Evolutionary conservation across 2,797 vertebrate genomes (phyloP), one percentile per base, ranked within the genome.

Genomic region (Petrocephalus sullivani): DNA sequence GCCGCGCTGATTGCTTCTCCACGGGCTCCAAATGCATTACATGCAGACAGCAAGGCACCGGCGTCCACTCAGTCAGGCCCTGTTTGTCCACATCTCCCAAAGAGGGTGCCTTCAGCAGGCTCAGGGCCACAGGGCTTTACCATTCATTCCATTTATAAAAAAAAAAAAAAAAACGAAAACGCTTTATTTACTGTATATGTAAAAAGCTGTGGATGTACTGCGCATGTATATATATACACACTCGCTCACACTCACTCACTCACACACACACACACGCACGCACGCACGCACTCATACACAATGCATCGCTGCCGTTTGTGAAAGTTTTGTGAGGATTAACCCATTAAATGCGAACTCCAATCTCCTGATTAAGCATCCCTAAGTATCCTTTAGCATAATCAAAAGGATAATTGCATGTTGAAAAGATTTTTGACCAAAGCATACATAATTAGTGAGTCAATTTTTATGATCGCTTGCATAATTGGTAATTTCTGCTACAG

Each of bases 1-100:
- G 41, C 75, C 92, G 90, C 92, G 90, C 93, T 94, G 93, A 95
- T 95, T 94, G 93, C 92, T 91, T 91, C 92, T 88, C 92, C 91
- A 88, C 93, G 93, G 92, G 54, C 53, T 67, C 92, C 94, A 91
- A 95, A 94, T 95, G 94, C 92, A 95, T 95, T 86, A 0, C 19
- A 1, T 0, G 90, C 87, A 89, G 89, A 91, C 90, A 92, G 91
- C 85, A 67, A 2, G 88, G 91, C 90, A 90, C 90, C 91, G 88
- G 90, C 90, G 64, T 88, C 89, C 91, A 93, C 90, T 91, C 91
- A 92, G 92, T 90, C 86, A 91, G 37, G 12, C 85, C 58, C 61
- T 67, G 71, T 64, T 61, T 83, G 67, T 58, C 33, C 14, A 21
- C 78, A 53, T 41, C 12, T 19, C n/a, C 89, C 87, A 89, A 88